Evolutionary conservation across 92 coral and sea anemone species (phyloP).

Genomic region (Galaxea fascicularis): DNA sequence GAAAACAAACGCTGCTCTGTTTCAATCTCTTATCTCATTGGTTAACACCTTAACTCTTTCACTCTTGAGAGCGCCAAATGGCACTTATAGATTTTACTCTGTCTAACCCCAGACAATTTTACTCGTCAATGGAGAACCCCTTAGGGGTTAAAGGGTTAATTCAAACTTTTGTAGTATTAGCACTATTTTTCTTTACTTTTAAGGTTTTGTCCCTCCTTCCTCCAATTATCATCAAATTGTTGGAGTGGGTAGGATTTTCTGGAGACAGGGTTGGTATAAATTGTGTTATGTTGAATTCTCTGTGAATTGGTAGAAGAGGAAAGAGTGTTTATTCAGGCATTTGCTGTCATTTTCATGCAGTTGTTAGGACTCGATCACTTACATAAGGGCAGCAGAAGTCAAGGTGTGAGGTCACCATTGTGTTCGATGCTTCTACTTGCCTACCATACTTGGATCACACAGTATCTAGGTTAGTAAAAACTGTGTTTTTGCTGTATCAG

Average conservation of each 20-base stretch:
- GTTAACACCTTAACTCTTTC: no score
- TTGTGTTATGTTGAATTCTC: neutral
- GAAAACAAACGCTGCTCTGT: no score
- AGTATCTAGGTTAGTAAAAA: constrained; percentile 82
- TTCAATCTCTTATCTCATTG: no score
- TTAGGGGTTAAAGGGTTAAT: no score
- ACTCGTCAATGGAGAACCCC: no score
- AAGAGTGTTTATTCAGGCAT: neutral
- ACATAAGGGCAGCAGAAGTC: constrained; percentile 82
- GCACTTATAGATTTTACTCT: no score
- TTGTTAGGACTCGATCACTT: constrained; percentile 79
- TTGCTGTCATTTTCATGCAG: constrained; percentile 22
- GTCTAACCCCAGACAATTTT: no score
- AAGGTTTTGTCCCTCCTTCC: constrained; percentile 74
- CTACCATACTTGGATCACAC: constrained; percentile 85
- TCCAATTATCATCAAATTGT: constrained; percentile 75
- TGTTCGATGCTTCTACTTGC: constrained; percentile 92
- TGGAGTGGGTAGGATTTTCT: constrained; percentile 96
- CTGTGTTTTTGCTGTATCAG: neutral
- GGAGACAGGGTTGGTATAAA: constrained; percentile 81
- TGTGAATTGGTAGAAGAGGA: neutral
- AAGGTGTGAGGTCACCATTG: constrained; percentile 90
- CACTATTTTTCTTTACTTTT: no score
- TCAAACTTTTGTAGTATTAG: no score
- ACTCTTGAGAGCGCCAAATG: no score